These are phyloP conservation scores for Pachypanchax playfairii DNA, from an alignment of 2,113 vertebrate species.

Conservation along the genomic window DNA sequence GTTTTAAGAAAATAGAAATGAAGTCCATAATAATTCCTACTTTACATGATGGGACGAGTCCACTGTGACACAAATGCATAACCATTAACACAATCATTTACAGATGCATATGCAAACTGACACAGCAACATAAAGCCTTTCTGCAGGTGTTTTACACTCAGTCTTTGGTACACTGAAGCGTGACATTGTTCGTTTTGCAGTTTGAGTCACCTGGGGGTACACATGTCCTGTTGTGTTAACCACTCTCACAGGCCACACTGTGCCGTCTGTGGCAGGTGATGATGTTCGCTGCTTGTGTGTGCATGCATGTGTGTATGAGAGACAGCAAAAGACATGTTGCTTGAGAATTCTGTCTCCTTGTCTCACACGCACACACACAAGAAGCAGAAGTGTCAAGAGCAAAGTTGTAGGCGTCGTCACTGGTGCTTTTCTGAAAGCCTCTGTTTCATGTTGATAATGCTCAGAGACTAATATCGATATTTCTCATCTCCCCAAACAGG, in stretches of 20 bases:
- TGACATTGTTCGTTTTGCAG: slow-evolving; percentile 70
- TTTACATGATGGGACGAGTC: slow-evolving; percentile 21
- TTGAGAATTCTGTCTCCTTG: slow-evolving; percentile 5
- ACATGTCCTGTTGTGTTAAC: slow-evolving; percentile 71
- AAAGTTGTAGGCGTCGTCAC: slow-evolving; percentile 45
- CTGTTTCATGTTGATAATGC: slow-evolving; percentile 57
- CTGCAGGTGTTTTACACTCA: slow-evolving; percentile 51
- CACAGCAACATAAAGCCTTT: slow-evolving; percentile 25
- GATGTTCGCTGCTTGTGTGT: slow-evolving; percentile 27
- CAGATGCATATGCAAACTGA: slow-evolving; percentile 18
- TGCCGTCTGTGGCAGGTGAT: slow-evolving; percentile 64
- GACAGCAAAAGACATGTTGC: slow-evolving; percentile 26
- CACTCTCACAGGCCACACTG: slow-evolving; percentile 42
- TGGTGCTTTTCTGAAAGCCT: slow-evolving; percentile 44
- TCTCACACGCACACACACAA: not conserved
- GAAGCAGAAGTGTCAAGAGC: slow-evolving; percentile 37
- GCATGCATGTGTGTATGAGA: slow-evolving; percentile 12
- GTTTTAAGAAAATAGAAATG: slow-evolving; percentile 14
- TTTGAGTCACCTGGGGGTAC: slow-evolving; percentile 71
- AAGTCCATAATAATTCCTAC: slow-evolving; percentile 34
- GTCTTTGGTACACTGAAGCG: slow-evolving; percentile 62
- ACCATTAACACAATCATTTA: slow-evolving; percentile 30
- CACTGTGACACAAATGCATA: slow-evolving; percentile 31
- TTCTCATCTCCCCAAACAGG: slow-evolving; percentile 69
- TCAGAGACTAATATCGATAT: slow-evolving; percentile 59